Conservation (phyloP, 1,140 invertebrate genomes). For the Drosophila pseudoananassae region DNA sequence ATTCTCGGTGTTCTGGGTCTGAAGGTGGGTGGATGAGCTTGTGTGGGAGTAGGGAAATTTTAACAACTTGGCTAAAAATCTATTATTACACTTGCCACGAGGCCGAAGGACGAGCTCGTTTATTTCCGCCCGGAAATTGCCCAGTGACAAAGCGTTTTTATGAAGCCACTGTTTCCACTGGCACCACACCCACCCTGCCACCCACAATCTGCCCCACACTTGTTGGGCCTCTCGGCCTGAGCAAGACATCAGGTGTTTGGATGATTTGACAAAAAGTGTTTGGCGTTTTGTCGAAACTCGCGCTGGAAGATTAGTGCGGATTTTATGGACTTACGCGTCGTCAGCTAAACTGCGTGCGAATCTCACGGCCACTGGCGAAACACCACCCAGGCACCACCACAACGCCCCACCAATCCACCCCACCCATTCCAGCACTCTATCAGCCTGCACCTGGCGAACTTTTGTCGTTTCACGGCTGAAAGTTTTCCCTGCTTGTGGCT, state of each 20-base stretch:
- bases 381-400: neutral
- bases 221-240: constrained; percentile 40
- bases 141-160: constrained; percentile 75
- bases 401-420: neutral
- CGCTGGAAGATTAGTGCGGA: constrained; percentile 75
- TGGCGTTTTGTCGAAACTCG: constrained; percentile 75
- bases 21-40: neutral
- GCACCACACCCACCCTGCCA: neutral
- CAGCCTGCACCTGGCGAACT: constrained; percentile 63
- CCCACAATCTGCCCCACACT: constrained; percentile 21
- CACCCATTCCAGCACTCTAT: neutral
- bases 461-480: constrained; percentile 74
- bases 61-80: constrained; percentile 72
- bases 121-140: constrained; percentile 75
- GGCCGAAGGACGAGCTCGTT: constrained; percentile 43
- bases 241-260: constrained; percentile 78
- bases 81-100: constrained; percentile 58
- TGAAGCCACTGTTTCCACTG: constrained; percentile 14
- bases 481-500: constrained; percentile 68
- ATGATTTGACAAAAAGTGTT: constrained; percentile 82
- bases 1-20: constrained; percentile 8
- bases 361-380: constrained; percentile 29
- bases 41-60: constrained; percentile 43
- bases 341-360: constrained; percentile 70
- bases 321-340: constrained; percentile 79